These are phyloP conservation scores for Aethes cnicana DNA, from an alignment of 2,888 invertebrate genomes.

Conservation along the genomic window DNA sequence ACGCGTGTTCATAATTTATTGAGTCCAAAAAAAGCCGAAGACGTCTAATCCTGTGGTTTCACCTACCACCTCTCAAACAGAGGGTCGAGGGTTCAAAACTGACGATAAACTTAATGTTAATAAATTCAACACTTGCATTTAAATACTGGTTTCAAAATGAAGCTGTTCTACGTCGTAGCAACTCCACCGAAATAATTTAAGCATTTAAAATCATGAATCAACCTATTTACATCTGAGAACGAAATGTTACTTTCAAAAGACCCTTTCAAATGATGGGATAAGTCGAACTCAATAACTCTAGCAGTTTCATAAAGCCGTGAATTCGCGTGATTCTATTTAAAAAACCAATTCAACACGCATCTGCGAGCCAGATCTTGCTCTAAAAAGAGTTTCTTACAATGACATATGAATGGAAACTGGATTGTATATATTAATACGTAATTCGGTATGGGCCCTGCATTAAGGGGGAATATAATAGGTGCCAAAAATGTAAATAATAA, in stretches of 20 bases:
- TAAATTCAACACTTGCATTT: no score
- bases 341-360: constrained; percentile 71
- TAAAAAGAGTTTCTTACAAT: constrained; percentile 68
- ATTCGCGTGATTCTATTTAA: constrained; percentile 68
- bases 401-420: constrained; percentile 80
- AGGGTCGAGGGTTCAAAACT: no score
- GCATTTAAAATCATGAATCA: constrained; percentile 24
- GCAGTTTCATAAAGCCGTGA: constrained; percentile 40
- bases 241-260: constrained; percentile 21
- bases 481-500: constrained; percentile 67
- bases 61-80: no score
- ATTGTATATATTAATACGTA: constrained; percentile 78
- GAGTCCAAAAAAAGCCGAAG: no score
- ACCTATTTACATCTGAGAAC: constrained; percentile 8
- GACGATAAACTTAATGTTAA: no score
- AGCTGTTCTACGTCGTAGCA: constrained; percentile 1
- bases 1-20: no score
- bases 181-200: constrained; percentile 16
- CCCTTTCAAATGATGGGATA: constrained; percentile 16
- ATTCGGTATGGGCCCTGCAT: constrained; percentile 74
- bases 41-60: no score
- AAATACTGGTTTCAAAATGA: neutral
- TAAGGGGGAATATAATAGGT: constrained; percentile 73
- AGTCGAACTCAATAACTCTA: constrained; percentile 17
- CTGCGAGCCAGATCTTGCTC: constrained; percentile 74